Evolutionary conservation across 2,888 invertebrate genomes (phyloP), one percentile per base, ranked within the genome.

Genomic region (Lithodes maja): DNA sequence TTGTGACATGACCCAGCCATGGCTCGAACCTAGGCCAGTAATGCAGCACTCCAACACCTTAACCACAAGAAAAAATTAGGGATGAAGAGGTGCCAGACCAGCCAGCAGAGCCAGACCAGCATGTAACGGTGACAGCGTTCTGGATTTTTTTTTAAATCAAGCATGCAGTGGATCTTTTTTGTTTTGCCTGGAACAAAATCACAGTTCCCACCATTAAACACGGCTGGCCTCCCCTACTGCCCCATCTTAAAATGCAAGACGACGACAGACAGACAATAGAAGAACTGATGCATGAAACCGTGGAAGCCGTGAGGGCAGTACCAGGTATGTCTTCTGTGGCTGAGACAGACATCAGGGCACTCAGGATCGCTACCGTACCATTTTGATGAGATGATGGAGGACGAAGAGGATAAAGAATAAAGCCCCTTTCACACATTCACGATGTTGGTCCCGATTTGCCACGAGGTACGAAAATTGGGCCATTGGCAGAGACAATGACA

Each of bases 121-220:
- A 5, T 7, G 61, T n/a, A 1, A 71, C 71, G 5, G 71, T 71
- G n/a, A 71, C 15, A 17, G 71, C 71, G n/a, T 71, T 71, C 71
- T 52, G 78, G 78, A 78, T 9, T 9, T 50, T 9, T 78, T 50
- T 78, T 50, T 5, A 78, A 78, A 78, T 78, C 7, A 78, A 52
- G 78, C 78, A 78, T 7, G 78, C 78, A 78, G 52, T 78, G 49
- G 78, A 78, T 78, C 52, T 78, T 9, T 78, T 78, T 52, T 52
- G 78, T n/a, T 9, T 50, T 15, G 78, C 78, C 50, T 78, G 78
- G 78, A 50, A 50, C 52, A 50, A 78, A n/a, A 50, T 78, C 71
- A 71, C 15, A n/a, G 15, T n/a, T n/a, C n/a, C 71, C 71, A 71
- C 71, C 71, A 71, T 71, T n/a, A 17, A 12, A 3, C 71, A 71